A percentile compares a stretch with the other conserved stretches of the same genome.
Evolutionary conservation across 2,888 invertebrate species (phyloP).

Genomic region (Drosophila niveifrons): DNA sequence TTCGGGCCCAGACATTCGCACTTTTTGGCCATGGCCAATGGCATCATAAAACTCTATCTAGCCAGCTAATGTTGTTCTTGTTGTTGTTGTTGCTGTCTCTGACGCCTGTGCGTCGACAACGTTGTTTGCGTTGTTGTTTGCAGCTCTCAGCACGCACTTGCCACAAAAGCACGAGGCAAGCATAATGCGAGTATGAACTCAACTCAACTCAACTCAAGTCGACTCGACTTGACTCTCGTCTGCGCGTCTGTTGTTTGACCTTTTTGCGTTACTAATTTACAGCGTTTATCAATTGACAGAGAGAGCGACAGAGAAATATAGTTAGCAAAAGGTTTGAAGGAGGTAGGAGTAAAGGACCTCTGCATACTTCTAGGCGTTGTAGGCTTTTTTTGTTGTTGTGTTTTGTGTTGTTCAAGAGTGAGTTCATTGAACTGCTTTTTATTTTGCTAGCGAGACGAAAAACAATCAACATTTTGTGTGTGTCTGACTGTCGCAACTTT

Average conservation of each 20-base stretch:
- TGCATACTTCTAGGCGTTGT: conserved; percentile 50
- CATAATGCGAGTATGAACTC: conserved; percentile 16
- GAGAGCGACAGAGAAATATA: background rate
- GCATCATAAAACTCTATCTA: conserved; percentile 73
- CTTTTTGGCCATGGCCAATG: conserved; percentile 78
- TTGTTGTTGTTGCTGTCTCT: conserved; percentile 8
- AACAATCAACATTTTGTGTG: conserved; percentile 47
- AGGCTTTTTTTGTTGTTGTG: conserved; percentile 26
- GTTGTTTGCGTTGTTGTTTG: conserved; percentile 40
- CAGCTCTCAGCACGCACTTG: conserved; percentile 48
- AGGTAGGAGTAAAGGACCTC: background rate
- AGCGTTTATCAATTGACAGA: conserved; percentile 61
- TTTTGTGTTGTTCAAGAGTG: background rate
- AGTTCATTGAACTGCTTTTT: conserved; percentile 65
- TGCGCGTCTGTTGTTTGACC: conserved; percentile 71
- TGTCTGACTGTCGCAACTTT: conserved; percentile 42
- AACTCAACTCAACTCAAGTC: background rate
- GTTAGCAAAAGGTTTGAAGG: background rate
- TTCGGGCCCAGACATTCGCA: conserved; percentile 55
- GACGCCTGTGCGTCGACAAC: conserved; percentile 40
- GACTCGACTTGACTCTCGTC: too few relatives aligned
- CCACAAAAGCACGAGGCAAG: conserved; percentile 22
- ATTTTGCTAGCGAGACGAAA: conserved; percentile 40
- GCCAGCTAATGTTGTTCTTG: conserved; percentile 27
- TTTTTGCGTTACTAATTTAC: conserved; percentile 67